Evolutionary conservation across 2,888 invertebrate species (phyloP), one percentile per base, ranked within the genome.

Genomic region (Callosobruchus maculatus): DNA sequence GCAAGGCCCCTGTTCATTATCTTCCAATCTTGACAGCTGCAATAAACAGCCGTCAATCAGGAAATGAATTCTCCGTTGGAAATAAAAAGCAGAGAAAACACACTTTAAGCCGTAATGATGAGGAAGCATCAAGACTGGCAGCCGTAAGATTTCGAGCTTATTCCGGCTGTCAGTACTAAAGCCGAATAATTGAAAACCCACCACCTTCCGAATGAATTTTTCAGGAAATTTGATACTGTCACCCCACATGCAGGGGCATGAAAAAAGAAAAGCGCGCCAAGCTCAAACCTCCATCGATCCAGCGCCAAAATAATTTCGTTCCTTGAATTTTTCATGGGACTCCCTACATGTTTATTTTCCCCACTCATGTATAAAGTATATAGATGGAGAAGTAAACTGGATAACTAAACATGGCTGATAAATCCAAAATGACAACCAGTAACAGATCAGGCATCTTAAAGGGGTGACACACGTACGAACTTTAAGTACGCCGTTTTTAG

Each of bases 171-270:
- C 77, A 70, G 70, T 74, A 70, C 71, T 74, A 76, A 77, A 73
- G 73, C 77, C 74, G 70, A 74, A 77, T 77, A 77, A 77, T 77
- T 77, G 77, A 77, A 77, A 75, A 75, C 75, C 74, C 75, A 73
- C 73, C 75, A 49, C 49, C 49, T 49, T 49, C 49, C 49, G 18
- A 13, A 18, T 49, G 49, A 49, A 71, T 73, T 76, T 74, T 74
- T 73, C 73, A 49, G 73, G 74, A 74, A 76, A 76, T 76, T 76
- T 76, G 68, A 73, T 68, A 74, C 74, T 74, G 74, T 73, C 74
- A 71, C 74, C 74, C 74, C 74, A 66, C 73, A 49, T 49, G 49
- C 49, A 49, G 13, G 49, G 49, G 49, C 13, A 49, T 49, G 49
- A 18, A 49, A 18, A 49, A 49, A 49, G 49, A 49, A 49, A 7